phyloP scores from a whole-genome alignment of 2,113 vertebrate genomes.

The Caranx ignobilis region DNA sequence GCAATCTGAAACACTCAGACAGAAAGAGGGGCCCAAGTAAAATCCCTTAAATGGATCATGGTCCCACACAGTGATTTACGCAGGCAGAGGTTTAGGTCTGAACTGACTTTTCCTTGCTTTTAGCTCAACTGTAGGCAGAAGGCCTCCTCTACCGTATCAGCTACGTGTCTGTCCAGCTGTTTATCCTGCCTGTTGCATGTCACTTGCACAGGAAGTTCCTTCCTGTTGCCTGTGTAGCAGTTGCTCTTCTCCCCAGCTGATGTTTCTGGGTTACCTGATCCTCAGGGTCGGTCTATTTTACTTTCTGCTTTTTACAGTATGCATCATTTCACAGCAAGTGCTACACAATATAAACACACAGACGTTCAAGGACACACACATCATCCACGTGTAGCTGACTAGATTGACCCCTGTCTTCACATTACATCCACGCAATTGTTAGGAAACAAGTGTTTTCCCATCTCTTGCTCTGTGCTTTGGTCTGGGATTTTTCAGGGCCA shows the following conservation, averaged over 20 bases:
- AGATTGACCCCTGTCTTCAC: neutral
- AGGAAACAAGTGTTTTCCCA: neutral
- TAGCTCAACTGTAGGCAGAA: neutral
- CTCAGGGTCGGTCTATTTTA: neutral
- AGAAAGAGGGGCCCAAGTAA: conserved; percentile 60
- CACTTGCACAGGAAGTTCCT: neutral
- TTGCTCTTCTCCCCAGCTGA: neutral
- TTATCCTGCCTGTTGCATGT: conserved; percentile 1
- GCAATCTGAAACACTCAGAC: conserved; percentile 65
- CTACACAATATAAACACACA: neutral
- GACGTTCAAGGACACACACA: neutral
- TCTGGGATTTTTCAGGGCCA: neutral
- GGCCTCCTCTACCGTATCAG: conserved; percentile 3
- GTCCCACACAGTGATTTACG: conserved; percentile 60
- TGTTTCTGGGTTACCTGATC: neutral
- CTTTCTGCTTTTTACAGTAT: neutral
- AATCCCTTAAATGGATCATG: conserved; percentile 79
- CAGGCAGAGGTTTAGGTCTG: conserved; percentile 71
- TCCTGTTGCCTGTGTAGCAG: neutral
- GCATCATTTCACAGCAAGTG: neutral
- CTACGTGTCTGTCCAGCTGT: neutral
- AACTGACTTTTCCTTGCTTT: conserved; percentile 45
- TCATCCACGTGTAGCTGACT: neutral
- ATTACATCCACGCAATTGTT: neutral
- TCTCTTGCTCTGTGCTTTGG: neutral